Percentiles rank a stretch among this genome's conserved stretches.
phyloP scores from a whole-genome alignment of 2,113 vertebrate genomes.

The Cathartes aura region DNA sequence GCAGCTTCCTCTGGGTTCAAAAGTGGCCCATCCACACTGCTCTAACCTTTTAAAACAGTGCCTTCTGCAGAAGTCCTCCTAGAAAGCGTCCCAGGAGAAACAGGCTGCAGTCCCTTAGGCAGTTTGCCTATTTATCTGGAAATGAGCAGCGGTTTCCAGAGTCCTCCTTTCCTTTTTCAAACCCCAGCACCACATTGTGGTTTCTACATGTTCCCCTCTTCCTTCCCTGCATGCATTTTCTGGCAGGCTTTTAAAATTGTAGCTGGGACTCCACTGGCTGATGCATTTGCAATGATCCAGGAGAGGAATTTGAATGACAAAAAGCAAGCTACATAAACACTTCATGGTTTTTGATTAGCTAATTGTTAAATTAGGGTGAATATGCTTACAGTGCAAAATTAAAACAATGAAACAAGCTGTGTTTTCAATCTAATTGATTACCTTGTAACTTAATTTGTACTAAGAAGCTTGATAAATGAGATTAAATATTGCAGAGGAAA shows the following conservation, averaged over 20 bases:
- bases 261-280: background rate
- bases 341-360: conserved; percentile 52
- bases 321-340: conserved; percentile 33
- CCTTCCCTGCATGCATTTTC: background rate
- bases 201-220: background rate
- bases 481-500: conserved; percentile 48
- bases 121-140: background rate
- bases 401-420: conserved; percentile 63
- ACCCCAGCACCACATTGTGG: background rate
- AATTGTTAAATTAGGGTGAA: conserved; percentile 46
- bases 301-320: conserved; percentile 52
- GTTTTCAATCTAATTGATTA: conserved; percentile 58
- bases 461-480: conserved; percentile 66
- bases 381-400: conserved; percentile 52
- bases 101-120: background rate
- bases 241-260: background rate
- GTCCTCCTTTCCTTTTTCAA: background rate
- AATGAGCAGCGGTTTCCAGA: background rate
- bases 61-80: background rate
- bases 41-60: background rate
- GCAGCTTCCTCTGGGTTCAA: background rate
- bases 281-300: background rate
- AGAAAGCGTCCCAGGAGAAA: background rate
- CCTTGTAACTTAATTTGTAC: conserved; percentile 67
- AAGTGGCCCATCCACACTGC: fast-evolving